Evolutionary conservation across 1,140 invertebrate genomes (phyloP).

Genomic region (Apis mellifera): DNA sequence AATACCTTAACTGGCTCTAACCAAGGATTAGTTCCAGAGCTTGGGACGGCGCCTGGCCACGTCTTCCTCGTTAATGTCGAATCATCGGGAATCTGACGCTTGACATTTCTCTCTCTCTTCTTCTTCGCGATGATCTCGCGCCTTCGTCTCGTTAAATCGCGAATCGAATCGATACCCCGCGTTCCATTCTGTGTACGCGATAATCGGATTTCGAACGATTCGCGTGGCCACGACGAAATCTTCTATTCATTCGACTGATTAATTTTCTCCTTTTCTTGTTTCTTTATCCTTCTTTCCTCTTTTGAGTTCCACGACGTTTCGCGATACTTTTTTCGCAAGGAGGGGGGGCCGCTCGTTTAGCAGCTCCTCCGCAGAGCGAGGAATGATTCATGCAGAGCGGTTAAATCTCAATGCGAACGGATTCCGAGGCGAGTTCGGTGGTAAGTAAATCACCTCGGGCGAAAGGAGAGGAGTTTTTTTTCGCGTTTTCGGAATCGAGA

Average conservation of each 20-base stretch:
- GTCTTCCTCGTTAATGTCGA: slow-evolving; percentile 67
- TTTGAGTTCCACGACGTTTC: not conserved
- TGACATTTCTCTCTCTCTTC: not conserved
- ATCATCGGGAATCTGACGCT: slow-evolving; percentile 36
- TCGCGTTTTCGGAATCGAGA: not conserved
- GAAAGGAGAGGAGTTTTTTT: too few species aligned
- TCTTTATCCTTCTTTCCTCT: too few species aligned
- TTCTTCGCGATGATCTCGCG: not conserved
- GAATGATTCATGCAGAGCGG: not conserved
- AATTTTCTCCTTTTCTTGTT: not conserved
- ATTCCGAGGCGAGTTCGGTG: not conserved
- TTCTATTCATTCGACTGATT: slow-evolving; percentile 37
- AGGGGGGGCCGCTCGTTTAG: not conserved
- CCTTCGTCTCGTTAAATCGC: slow-evolving; percentile 44
- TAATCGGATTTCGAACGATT: slow-evolving; percentile 64
- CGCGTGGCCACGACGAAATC: slow-evolving; percentile 52
- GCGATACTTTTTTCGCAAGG: not conserved
- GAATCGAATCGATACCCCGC: slow-evolving; percentile 65
- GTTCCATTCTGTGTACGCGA: slow-evolving; percentile 58
- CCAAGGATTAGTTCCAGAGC: slow-evolving; percentile 69
- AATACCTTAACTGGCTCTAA: slow-evolving; percentile 74
- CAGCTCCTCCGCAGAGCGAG: not conserved
- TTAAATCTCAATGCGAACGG: not conserved
- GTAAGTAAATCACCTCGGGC: not conserved
- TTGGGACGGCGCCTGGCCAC: slow-evolving; percentile 50